A percentile compares a stretch with the other conserved stretches of the same genome.
Conservation (phyloP, 2,797 vertebrate genomes). For the Echeneis naucrates region DNA sequence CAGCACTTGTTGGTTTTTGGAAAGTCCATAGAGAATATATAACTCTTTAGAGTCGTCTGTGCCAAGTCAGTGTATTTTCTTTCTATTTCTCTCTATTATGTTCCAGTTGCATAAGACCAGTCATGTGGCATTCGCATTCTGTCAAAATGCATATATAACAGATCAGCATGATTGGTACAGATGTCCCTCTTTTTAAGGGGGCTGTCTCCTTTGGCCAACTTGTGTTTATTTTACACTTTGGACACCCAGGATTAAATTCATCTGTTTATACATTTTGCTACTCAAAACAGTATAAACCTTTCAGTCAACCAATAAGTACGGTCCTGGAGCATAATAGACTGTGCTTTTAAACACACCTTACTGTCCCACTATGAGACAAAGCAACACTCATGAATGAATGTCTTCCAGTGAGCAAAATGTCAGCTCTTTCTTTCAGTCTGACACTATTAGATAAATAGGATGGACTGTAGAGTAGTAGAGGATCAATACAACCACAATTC, state of each 20-base stretch:
- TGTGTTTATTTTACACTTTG: constrained; percentile 36
- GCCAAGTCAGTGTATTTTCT: constrained; percentile 36
- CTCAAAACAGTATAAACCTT: constrained; percentile 48
- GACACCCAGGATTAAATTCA: constrained; percentile 40
- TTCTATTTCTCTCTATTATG: constrained; percentile 36
- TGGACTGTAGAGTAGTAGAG: constrained; percentile 50
- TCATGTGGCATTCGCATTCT: constrained; percentile 62
- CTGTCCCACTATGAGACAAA: constrained; percentile 80
- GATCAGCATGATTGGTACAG: constrained; percentile 47
- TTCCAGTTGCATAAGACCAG: constrained; percentile 73
- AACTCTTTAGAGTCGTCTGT: constrained; percentile 47
- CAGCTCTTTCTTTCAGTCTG: constrained; percentile 53
- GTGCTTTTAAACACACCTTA: constrained; percentile 65
- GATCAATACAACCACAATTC: constrained; percentile 51
- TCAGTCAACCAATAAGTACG: constrained; percentile 50
- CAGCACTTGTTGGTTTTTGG: constrained; percentile 77
- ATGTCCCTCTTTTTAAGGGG: constrained; percentile 25
- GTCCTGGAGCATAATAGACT: constrained; percentile 46
- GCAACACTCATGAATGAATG: constrained; percentile 75
- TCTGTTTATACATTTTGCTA: constrained; percentile 25
- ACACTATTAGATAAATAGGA: constrained; percentile 51
- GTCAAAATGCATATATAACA: constrained; percentile 75
- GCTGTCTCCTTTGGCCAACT: constrained; percentile 55
- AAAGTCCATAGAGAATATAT: constrained; percentile 62
- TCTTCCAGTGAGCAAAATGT: constrained; percentile 56